Evolutionary conservation across 1,140 invertebrate species (phyloP).

Genomic region (Drosophila bocki): DNA sequence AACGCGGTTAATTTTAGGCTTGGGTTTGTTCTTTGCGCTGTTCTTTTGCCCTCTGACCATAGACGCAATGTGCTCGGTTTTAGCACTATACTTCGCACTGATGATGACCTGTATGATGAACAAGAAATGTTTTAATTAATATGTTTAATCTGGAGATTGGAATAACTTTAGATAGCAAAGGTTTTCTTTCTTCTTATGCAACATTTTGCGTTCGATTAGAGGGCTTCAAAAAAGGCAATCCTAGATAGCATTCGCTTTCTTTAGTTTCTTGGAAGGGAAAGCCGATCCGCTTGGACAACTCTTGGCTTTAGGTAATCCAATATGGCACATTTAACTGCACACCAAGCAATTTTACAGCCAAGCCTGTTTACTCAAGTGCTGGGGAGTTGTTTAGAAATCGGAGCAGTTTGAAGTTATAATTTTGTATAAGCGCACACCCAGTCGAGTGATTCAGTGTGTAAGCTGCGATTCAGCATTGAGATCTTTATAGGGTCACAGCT

Average conservation of each 20-base stretch:
- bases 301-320: slow-evolving; percentile 18
- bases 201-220: background rate
- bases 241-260: background rate
- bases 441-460: slow-evolving; percentile 22
- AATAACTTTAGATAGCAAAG: no score
- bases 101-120: slow-evolving; percentile 46
- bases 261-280: slow-evolving; percentile 26
- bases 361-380: slow-evolving; percentile 22
- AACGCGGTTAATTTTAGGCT: background rate
- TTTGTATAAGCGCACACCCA: slow-evolving; percentile 18
- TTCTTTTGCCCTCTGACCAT: slow-evolving; percentile 64
- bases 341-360: slow-evolving; percentile 16
- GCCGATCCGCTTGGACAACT: slow-evolving; percentile 28
- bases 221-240: background rate
- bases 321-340: slow-evolving; percentile 28
- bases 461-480: slow-evolving; percentile 10
- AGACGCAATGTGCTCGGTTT: slow-evolving; percentile 70
- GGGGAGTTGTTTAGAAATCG: slow-evolving; percentile 28
- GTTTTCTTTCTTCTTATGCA: no score
- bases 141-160: background rate
- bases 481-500: slow-evolving; percentile 54
- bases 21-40: background rate
- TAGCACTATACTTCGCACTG: slow-evolving; percentile 56
- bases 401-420: slow-evolving; percentile 8
- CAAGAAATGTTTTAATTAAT: background rate